These are phyloP conservation scores for Onychostruthus taczanowskii DNA, from an alignment of 2,113 vertebrate species.

Conservation along the genomic window DNA sequence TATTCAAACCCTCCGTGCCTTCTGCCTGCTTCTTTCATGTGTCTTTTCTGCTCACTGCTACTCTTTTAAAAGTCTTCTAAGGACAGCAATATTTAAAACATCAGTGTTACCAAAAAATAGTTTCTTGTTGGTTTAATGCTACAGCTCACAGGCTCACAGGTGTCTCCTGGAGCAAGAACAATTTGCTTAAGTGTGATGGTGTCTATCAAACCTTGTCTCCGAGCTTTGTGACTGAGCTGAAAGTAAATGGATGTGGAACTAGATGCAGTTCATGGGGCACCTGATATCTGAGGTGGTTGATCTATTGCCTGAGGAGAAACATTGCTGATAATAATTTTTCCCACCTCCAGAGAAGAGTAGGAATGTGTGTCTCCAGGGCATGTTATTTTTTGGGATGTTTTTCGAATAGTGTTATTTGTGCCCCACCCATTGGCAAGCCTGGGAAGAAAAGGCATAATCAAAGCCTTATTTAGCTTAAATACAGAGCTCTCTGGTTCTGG, in stretches of 20 bases:
- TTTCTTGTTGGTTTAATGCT: background rate
- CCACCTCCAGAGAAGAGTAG: background rate
- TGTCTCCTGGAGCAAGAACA: background rate
- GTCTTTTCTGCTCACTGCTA: background rate
- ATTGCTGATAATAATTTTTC: background rate
- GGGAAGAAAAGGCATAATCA: constrained; percentile 20
- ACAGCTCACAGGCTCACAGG: background rate
- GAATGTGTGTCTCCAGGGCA: background rate
- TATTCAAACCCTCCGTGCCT: background rate
- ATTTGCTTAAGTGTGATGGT: background rate
- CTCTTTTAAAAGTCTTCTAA: background rate
- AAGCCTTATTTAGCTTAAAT: constrained; percentile 37
- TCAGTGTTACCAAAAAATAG: background rate
- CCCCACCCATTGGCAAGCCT: background rate
- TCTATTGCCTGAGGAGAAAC: background rate
- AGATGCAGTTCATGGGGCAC: background rate
- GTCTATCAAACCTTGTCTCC: background rate
- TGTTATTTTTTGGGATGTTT: background rate
- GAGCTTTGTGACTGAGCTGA: background rate
- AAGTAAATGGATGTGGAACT: background rate
- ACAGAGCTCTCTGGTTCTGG: constrained; percentile 16
- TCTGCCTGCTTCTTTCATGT: background rate
- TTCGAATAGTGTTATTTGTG: background rate
- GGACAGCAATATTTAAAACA: background rate
- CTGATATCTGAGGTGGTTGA: background rate